Conservation (phyloP, 1,140 invertebrate genomes). For the Drosophila albomicans region DNA sequence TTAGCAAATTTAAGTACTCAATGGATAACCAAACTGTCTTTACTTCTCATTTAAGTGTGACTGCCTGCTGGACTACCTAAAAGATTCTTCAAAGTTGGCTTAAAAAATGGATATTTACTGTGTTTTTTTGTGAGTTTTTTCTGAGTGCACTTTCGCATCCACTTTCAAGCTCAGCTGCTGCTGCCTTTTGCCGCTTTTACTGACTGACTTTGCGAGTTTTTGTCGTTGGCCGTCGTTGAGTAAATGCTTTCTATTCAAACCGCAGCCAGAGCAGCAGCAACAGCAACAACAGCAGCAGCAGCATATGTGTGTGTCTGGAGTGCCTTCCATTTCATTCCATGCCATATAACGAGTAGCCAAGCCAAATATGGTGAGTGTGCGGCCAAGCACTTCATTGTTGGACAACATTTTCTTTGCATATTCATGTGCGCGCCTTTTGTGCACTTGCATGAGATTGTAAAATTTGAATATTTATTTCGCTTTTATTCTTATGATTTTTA, state of each 20-base stretch:
- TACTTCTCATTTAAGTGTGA: not conserved
- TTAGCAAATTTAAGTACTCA: too few relatives aligned
- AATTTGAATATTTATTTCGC: constrained; percentile 38
- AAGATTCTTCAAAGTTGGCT: not conserved
- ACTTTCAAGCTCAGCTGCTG: constrained; percentile 47
- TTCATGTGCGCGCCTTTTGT: constrained; percentile 30
- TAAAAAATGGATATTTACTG: not conserved
- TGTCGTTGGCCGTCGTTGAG: constrained; percentile 49
- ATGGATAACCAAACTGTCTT: too few relatives aligned
- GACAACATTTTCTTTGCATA: constrained; percentile 46
- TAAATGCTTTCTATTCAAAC: constrained; percentile 70
- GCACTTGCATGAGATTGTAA: constrained; percentile 40
- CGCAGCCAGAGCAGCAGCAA: constrained; percentile 53
- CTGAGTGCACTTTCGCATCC: constrained; percentile 8
- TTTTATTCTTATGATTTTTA: constrained; percentile 29
- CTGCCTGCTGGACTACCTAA: not conserved
- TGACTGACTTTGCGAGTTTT: constrained; percentile 31
- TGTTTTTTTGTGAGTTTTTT: not conserved
- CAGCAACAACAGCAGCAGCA: constrained; percentile 49
- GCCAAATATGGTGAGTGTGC: constrained; percentile 8
- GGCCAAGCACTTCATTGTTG: constrained; percentile 31
- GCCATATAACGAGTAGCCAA: not conserved
- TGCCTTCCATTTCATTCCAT: not conserved
- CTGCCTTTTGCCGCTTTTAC: constrained; percentile 9
- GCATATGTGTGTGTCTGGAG: constrained; percentile 48